A percentile compares a stretch with the other conserved stretches of the same genome.
phyloP scores from a whole-genome alignment of 2,113 vertebrate species.

The Alaudala cheleensis region DNA sequence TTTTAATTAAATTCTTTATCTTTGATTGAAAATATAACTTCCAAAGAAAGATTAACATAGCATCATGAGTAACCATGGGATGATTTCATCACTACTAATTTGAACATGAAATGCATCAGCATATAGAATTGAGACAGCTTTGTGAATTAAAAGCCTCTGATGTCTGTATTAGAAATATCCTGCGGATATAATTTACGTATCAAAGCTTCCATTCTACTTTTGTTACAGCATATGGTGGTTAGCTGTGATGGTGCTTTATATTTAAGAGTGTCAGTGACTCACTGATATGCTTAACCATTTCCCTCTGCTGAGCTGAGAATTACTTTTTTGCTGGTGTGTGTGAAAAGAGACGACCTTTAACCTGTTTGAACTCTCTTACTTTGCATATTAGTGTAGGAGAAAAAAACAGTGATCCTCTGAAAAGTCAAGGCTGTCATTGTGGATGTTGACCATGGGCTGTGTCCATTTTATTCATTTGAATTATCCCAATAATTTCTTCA shows the following conservation, averaged over 20 bases:
- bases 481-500: neutral
- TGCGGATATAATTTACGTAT: conserved; percentile 63
- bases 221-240: conserved; percentile 30
- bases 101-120: conserved; percentile 64
- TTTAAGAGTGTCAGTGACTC: neutral
- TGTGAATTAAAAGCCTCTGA: conserved; percentile 69
- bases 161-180: conserved; percentile 71
- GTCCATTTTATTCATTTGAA: neutral
- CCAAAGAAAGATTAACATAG: conserved; percentile 62
- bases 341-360: neutral
- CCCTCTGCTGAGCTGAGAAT: neutral
- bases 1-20: conserved; percentile 75
- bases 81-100: conserved; percentile 72
- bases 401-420: neutral
- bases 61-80: conserved; percentile 57
- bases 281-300: conserved; percentile 1
- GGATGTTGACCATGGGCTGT: neutral
- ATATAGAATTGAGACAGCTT: conserved; percentile 57
- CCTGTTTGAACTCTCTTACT: neutral
- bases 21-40: conserved; percentile 69
- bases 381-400: neutral
- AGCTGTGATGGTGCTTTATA: neutral
- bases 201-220: conserved; percentile 67
- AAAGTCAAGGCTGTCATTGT: neutral
- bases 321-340: neutral